Evolutionary conservation across 2,113 vertebrate species (phyloP).

Genomic region (Hyperoodon ampullatus): DNA sequence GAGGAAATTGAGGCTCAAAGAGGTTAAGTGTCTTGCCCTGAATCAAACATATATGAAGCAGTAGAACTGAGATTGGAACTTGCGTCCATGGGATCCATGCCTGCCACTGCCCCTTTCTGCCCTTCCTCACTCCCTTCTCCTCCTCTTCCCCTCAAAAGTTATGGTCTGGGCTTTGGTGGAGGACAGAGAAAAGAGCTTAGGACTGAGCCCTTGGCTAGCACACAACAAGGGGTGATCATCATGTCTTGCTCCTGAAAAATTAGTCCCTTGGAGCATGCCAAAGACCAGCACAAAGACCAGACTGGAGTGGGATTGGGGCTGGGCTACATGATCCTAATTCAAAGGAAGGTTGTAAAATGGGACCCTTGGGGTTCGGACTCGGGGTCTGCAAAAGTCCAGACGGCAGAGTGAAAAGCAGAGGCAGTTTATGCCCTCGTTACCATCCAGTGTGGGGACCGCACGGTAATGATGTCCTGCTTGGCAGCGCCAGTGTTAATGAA

Average conservation of each 20-base stretch:
- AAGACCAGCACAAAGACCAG: neutral
- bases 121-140: neutral
- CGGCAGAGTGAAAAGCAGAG: neutral
- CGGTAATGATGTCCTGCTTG: neutral
- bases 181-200: neutral
- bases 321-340: neutral
- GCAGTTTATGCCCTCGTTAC: neutral
- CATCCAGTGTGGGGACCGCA: neutral
- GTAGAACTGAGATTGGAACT: neutral
- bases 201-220: neutral
- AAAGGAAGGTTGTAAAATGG: neutral
- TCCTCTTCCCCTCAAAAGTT: neutral
- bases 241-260: neutral
- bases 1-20: neutral
- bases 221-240: neutral
- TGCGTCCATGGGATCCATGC: neutral
- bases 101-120: neutral
- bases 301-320: neutral
- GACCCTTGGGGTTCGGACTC: neutral
- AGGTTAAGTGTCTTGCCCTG: neutral
- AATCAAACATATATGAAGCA: neutral
- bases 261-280: neutral
- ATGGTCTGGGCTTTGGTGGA: neutral
- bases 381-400: neutral
- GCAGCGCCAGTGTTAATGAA: neutral